These are phyloP conservation scores for Zosterops lateralis DNA, from an alignment of 2,113 vertebrate species.

Conservation along the genomic window DNA sequence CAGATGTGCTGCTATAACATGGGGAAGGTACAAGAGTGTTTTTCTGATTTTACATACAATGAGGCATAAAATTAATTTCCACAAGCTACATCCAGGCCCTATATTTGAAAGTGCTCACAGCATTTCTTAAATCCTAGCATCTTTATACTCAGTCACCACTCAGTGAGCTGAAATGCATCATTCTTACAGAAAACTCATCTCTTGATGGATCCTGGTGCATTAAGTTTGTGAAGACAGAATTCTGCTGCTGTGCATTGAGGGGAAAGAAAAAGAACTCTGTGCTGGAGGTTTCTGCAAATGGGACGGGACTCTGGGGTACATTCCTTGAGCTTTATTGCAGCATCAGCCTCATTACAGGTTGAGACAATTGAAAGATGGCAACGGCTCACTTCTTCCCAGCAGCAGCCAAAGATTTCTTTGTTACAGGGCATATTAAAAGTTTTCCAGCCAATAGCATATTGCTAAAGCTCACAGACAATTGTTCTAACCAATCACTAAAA, in stretches of 20 bases:
- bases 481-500: too few species aligned
- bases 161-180: background rate
- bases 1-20: background rate
- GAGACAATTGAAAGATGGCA: too few species aligned
- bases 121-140: conserved; percentile 8
- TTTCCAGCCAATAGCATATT: too few species aligned
- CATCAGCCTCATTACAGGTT: too few species aligned
- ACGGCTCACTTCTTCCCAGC: too few species aligned
- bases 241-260: background rate
- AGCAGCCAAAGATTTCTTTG: too few species aligned
- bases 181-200: background rate
- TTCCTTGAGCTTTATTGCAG: too few species aligned
- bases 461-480: too few species aligned
- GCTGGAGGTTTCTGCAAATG: too few species aligned
- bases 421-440: too few species aligned
- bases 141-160: background rate
- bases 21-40: background rate
- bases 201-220: background rate
- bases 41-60: background rate
- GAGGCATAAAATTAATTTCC: conserved; percentile 33
- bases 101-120: background rate
- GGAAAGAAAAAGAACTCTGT: background rate
- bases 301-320: too few species aligned
- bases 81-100: background rate
- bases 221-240: background rate